Base-by-base conservation (phyloP, 2,888 invertebrate species). In the Tachina grossa region DNA sequence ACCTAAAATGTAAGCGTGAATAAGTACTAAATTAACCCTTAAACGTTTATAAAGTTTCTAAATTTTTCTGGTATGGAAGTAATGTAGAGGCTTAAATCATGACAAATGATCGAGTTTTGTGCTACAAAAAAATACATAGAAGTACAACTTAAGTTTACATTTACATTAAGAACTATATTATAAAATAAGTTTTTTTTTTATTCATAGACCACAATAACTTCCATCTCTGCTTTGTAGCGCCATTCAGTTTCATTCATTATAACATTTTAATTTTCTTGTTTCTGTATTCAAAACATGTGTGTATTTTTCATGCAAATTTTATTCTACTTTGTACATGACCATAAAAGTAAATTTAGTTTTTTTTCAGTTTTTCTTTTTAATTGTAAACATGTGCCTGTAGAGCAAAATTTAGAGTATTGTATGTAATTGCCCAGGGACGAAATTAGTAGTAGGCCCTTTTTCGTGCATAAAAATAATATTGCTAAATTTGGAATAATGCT, bases 361-460 rank as follows among this genome's bases (percentile, higher is more conserved):
- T 53, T 45, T 51, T 39, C 31, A 31, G 31, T 49, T 55, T n/a
- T 39, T 51, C 31, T 45, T 19, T 49, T 68, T 78, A 61, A 78
- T 69, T 78, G 19, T 51, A 78, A 78, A 78, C 78, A 78, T 78
- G 78, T 61, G 78, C 61, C 53, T 43, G 59, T 53, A 31, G 8
- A 53, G 45, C 31, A 68, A 49, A n/a, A 31, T 59, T n/a, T 51
- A 61, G 14, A 19, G 14, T 76, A 31, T 31, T 16, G 43, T n/a
- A 61, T 51, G 51, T n/a, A 61, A 69, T 61, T 45, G 51, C 59
- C 78, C 69, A 69, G 78, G 68, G 61, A 78, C 51, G 43, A 39
- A 77, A 22, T 22, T 11, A 51, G 53, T 11, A 47, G 19, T 11
- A 47, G 19, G 43, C 43, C 31, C 16, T 47, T 8, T 57, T 31